phyloP scores from a whole-genome alignment of 1,140 invertebrate genomes.

The Microvelia longipes region DNA sequence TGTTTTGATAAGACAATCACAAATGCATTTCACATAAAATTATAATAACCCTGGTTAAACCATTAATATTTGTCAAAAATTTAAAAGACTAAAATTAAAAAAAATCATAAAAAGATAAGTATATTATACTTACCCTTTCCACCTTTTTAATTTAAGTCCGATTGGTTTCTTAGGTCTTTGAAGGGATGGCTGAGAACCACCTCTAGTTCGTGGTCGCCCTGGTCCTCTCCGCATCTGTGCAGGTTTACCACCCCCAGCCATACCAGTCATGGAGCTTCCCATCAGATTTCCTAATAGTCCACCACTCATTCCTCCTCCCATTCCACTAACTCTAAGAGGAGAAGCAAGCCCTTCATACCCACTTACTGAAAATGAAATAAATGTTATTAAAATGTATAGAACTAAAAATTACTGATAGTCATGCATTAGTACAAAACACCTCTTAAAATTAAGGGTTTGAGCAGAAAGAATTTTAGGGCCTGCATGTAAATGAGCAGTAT shows the following conservation, averaged over 20 bases:
- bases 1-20: too few relatives aligned
- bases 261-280: too few relatives aligned
- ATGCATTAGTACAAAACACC: not conserved
- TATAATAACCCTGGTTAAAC: too few relatives aligned
- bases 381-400: not conserved
- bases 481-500: not conserved
- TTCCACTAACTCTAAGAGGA: slow-evolving; percentile 13
- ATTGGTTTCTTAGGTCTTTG: slow-evolving; percentile 19
- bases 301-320: too few relatives aligned
- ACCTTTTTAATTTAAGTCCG: slow-evolving; percentile 24
- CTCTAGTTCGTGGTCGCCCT: slow-evolving; percentile 27
- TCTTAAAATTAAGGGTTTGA: not conserved
- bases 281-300: too few relatives aligned
- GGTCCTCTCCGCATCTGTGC: slow-evolving; percentile 26
- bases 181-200: slow-evolving; percentile 15
- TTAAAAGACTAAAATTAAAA: not conserved
- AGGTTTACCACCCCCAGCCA: slow-evolving; percentile 21
- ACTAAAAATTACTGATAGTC: not conserved
- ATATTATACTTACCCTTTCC: slow-evolving; percentile 23
- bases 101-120: slow-evolving; percentile 14
- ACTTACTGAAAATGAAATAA: slow-evolving; percentile 8
- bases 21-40: too few relatives aligned
- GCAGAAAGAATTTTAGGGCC: not conserved
- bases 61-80: too few relatives aligned
- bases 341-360: slow-evolving; percentile 22